Evolutionary conservation across 2,113 vertebrate species (phyloP).

Genomic region (Brachirus orientalis): DNA sequence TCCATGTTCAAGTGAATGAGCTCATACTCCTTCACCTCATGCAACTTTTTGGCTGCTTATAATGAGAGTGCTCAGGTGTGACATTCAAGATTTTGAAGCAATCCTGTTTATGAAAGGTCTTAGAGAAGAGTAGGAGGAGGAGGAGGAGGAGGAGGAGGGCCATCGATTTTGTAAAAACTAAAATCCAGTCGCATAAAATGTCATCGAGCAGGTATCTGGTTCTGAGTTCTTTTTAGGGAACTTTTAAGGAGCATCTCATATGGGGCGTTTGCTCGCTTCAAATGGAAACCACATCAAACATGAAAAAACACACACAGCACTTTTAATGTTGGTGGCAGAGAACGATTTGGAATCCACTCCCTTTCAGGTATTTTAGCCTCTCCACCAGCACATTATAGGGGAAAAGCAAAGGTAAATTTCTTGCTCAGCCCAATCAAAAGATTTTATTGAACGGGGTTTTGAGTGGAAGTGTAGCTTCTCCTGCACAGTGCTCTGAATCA

Average conservation of each 20-base stretch:
- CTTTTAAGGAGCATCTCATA: constrained; percentile 17
- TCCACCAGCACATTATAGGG: constrained; percentile 23
- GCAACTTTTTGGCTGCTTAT: constrained; percentile 51
- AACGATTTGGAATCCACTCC: constrained; percentile 25
- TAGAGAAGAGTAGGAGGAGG: constrained; percentile 1
- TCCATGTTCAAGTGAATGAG: constrained; percentile 60
- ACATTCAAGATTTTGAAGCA: constrained; percentile 63
- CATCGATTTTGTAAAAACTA: constrained; percentile 67
- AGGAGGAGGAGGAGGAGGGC: constrained; percentile 4
- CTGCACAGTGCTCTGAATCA: background rate
- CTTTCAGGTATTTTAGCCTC: constrained; percentile 42
- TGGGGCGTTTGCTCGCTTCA: constrained; percentile 41
- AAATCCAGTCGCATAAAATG: constrained; percentile 35
- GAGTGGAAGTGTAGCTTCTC: background rate
- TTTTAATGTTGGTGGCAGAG: constrained; percentile 36
- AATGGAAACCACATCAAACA: constrained; percentile 54
- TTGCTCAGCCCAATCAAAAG: constrained; percentile 40
- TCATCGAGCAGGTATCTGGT: constrained; percentile 16
- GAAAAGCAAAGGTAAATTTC: constrained; percentile 29
- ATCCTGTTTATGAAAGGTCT: constrained; percentile 44
- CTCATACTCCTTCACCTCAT: constrained; percentile 59
- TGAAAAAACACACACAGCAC: constrained; percentile 37
- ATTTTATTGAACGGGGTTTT: constrained; percentile 30
- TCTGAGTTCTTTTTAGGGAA: background rate
- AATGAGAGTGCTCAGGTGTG: constrained; percentile 54